A percentile compares a stretch with the other conserved stretches of the same genome.
Evolutionary conservation across 1,140 invertebrate species (phyloP).

Genomic region (Bombyx mandarina): DNA sequence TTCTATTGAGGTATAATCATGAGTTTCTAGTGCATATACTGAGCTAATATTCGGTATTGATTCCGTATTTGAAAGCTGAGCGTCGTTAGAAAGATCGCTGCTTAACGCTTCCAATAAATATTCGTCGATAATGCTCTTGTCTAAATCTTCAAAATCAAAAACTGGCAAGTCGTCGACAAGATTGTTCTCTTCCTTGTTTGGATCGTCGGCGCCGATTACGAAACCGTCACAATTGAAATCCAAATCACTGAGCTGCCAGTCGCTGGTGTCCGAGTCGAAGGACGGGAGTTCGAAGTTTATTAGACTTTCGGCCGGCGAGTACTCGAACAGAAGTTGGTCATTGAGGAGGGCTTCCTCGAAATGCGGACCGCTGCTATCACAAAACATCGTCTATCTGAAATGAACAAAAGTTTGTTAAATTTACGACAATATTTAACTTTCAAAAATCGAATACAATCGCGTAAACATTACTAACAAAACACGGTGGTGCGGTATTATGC

Average conservation of each 20-base stretch:
- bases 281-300: constrained; percentile 57
- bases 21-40: constrained; percentile 24
- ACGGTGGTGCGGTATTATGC: neutral
- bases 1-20: constrained; percentile 15
- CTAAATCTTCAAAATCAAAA: constrained; percentile 54
- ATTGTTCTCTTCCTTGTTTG: constrained; percentile 34
- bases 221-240: constrained; percentile 52
- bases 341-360: constrained; percentile 42
- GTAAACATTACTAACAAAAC: constrained; percentile 3
- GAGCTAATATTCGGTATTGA: constrained; percentile 28
- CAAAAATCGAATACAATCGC: neutral
- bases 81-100: constrained; percentile 38
- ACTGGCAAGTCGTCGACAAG: constrained; percentile 30
- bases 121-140: constrained; percentile 51
- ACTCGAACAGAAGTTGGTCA: constrained; percentile 49
- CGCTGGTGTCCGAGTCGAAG: constrained; percentile 24
- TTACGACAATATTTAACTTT: neutral
- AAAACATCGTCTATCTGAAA: constrained; percentile 50
- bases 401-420: constrained; percentile 7
- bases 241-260: constrained; percentile 50
- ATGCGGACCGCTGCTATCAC: constrained; percentile 30
- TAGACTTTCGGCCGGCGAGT: constrained; percentile 56
- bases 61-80: constrained; percentile 25
- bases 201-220: constrained; percentile 35
- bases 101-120: constrained; percentile 45